phyloP scores from a whole-genome alignment of 2,888 invertebrate genomes.

The Amblyjoppa proteus region DNA sequence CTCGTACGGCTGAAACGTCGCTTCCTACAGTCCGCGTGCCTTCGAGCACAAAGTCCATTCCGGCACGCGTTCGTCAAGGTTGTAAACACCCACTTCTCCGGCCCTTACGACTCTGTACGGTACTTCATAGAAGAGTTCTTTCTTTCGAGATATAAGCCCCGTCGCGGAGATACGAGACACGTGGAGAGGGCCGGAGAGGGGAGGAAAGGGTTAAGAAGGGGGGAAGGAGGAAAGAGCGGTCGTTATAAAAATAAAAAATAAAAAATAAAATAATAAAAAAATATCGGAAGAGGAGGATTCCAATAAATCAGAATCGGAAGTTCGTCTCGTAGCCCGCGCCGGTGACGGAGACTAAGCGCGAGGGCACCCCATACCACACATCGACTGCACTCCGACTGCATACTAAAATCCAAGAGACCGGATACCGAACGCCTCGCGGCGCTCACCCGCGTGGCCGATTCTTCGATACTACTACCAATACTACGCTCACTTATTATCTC shows the following conservation, averaged over 20 bases:
- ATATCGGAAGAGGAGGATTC: slow-evolving; percentile 83
- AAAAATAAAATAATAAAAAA: slow-evolving; percentile 68
- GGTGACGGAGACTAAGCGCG: slow-evolving; percentile 65
- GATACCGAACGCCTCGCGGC: slow-evolving; percentile 82
- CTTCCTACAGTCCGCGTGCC: slow-evolving; percentile 57
- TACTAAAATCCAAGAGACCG: slow-evolving; percentile 82
- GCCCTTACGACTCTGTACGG: slow-evolving; percentile 55
- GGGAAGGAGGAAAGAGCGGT: slow-evolving; percentile 68
- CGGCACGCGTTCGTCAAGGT: slow-evolving; percentile 65
- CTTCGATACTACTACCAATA: slow-evolving; percentile 67
- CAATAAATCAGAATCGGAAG: slow-evolving; percentile 84
- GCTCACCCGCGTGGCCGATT: slow-evolving; percentile 73
- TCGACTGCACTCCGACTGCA: slow-evolving; percentile 80
- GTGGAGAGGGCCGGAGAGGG: not conserved
- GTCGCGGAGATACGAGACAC: not conserved
- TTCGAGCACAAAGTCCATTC: slow-evolving; percentile 59
- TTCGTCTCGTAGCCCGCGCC: slow-evolving; percentile 73
- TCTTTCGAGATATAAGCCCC: not conserved
- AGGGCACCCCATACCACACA: slow-evolving; percentile 78
- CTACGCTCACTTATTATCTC: slow-evolving; percentile 26
- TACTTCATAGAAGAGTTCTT: slow-evolving; percentile 48
- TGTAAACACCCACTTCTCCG: slow-evolving; percentile 53
- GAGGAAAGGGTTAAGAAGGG: not conserved
- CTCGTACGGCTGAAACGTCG: slow-evolving; percentile 56
- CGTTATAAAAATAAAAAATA: slow-evolving; percentile 64